Evolutionary conservation across 53 echinoderm and acorn worm species (phyloP), one percentile per base, ranked within the genome.

Genomic region (Patiria pectinifera): DNA sequence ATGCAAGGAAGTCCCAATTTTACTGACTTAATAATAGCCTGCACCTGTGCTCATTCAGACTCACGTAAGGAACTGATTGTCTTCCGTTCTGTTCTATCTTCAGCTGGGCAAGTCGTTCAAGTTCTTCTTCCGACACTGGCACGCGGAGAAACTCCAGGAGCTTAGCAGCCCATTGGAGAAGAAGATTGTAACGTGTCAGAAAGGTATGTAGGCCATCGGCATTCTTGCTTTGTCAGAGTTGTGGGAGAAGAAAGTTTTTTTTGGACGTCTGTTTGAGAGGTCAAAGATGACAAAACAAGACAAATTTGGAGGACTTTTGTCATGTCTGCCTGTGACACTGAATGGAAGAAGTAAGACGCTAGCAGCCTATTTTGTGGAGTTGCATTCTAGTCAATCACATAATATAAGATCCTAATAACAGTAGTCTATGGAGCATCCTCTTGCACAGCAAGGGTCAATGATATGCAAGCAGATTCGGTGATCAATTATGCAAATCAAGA

Each of bases 121-220:
- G 83, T 76, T 99, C 23, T 99, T 99, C 76, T 97, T 99, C 86
- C 94, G 92, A 83, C 96, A 97, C 91, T 94, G 94, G 94, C 99
- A 99, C 74, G 89, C 89, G n/a, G 97, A 99, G 80, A 94, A 93
- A 63, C 93, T 99, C 3, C 87, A 91, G 11, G 91, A 94, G 75
- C 84, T 97, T 21, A 94, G 95, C 92, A 87, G 89, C 24, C 76
- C 78, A 44, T 87, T 94, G 24, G 92, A 95, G 85, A 80, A 76
- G 69, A 99, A 93, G 86, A 80, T 99, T 16, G 70, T 95, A 45
- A 78, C 93, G 35, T 99, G 99, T 80, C 99, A 99, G 83, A 99
- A 97, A 97, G 99, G 99, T 99, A 95, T 82, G 94, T 47, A 14
- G 19, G 46, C 6, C 45, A 45, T 44, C 3, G 22, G 45, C 13